Percentiles rank a stretch among this genome's conserved stretches.
These are phyloP conservation scores for Sigmodon hispidus DNA, from an alignment of 2,113 vertebrate species.

Conservation along the genomic window DNA sequence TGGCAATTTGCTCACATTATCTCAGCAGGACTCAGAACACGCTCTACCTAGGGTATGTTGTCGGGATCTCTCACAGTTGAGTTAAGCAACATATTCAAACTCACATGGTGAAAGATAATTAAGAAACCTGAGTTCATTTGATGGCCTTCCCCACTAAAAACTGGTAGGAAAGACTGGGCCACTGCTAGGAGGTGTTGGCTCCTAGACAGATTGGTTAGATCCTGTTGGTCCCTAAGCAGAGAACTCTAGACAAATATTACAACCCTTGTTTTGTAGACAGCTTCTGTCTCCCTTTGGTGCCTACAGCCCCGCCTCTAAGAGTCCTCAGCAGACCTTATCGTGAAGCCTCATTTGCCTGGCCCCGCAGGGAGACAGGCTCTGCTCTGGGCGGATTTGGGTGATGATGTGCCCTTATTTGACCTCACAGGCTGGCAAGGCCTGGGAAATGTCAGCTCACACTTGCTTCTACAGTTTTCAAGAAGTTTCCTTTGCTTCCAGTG, in stretches of 20 bases:
- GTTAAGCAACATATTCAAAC: neutral
- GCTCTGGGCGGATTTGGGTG: neutral
- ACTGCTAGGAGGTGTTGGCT: neutral
- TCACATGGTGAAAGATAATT: neutral
- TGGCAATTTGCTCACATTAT: neutral
- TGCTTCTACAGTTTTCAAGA: neutral
- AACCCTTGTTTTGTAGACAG: neutral
- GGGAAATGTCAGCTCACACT: constrained; percentile 42
- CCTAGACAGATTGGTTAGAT: neutral
- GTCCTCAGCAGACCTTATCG: neutral
- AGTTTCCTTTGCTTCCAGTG: neutral
- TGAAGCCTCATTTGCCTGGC: neutral
- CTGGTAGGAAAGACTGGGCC: neutral
- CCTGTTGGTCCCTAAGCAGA: neutral
- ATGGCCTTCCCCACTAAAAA: neutral
- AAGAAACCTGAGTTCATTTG: neutral
- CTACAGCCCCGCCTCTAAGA: neutral
- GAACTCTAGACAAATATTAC: neutral
- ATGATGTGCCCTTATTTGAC: constrained; percentile 45
- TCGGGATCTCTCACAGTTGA: neutral
- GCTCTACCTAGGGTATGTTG: neutral
- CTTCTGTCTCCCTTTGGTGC: neutral
- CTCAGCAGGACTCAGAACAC: neutral
- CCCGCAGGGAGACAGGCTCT: neutral
- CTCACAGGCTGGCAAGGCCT: constrained; percentile 32